Conservation (phyloP, 2,113 vertebrate genomes). For the Ptychochromis oligacanthus region DNA sequence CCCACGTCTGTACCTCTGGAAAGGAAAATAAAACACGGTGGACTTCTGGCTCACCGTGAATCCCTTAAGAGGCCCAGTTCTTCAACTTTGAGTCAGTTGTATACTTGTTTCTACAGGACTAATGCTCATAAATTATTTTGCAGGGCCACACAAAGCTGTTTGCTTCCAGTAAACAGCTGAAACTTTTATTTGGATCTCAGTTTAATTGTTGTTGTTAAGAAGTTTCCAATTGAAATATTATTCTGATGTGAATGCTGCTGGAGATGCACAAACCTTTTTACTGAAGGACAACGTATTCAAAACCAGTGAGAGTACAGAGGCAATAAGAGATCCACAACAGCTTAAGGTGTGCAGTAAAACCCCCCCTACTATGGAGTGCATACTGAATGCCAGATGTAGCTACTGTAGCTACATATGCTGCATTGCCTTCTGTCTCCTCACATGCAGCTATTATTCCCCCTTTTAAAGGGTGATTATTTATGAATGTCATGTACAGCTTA, state of each 20-base stretch:
- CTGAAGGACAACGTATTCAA: neutral
- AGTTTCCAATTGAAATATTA: neutral
- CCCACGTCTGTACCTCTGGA: neutral
- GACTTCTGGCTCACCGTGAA: too few species aligned
- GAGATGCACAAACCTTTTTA: constrained; percentile 18
- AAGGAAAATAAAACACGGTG: neutral
- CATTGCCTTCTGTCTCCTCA: constrained; percentile 17
- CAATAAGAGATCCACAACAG: neutral
- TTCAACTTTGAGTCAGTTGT: neutral
- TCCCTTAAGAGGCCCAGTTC: neutral
- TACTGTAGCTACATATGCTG: constrained; percentile 17
- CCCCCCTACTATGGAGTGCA: neutral
- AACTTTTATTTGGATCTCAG: neutral
- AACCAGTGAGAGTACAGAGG: neutral
- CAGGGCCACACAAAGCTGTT: neutral
- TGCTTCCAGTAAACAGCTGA: neutral
- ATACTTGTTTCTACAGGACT: neutral
- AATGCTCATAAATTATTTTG: neutral
- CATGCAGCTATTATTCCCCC: constrained; percentile 15
- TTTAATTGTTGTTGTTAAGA: neutral
- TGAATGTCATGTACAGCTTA: constrained; percentile 31
- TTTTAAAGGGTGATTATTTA: constrained; percentile 48
- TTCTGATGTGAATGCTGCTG: neutral
- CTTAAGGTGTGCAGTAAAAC: neutral
- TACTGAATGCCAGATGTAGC: neutral